phyloP scores from a whole-genome alignment of 2,113 vertebrate genomes.

The Melanostigma gelatinosum region DNA sequence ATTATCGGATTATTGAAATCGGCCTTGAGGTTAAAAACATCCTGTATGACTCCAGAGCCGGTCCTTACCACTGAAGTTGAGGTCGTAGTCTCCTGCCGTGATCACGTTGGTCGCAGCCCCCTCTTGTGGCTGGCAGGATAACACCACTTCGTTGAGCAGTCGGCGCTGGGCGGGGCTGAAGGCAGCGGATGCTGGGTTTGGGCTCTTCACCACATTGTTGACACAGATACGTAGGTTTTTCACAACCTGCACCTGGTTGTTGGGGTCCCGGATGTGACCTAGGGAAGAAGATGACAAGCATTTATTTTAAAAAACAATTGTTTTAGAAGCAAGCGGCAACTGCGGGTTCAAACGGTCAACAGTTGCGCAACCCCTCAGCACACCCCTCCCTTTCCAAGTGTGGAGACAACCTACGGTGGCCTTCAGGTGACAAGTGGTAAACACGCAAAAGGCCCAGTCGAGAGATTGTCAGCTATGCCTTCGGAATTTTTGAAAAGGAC shows the following conservation, averaged over 20 bases:
- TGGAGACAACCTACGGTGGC: no score
- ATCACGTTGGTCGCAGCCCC: slow-evolving; percentile 89
- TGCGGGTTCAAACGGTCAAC: not conserved
- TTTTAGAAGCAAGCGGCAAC: not conserved
- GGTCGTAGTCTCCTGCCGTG: slow-evolving; percentile 94
- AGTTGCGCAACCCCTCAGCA: not conserved
- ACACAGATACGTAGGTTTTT: slow-evolving; percentile 95
- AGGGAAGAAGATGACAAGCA: slow-evolving; percentile 26
- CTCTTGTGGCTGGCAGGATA: slow-evolving; percentile 92
- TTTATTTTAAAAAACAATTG: not conserved
- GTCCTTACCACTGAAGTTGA: slow-evolving; percentile 94
- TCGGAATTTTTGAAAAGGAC: not conserved
- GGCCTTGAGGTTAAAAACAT: no score
- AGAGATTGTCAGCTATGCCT: no score
- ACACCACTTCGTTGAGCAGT: slow-evolving; percentile 89
- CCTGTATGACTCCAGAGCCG: not conserved
- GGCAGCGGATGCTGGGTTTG: slow-evolving; percentile 79
- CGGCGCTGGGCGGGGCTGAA: slow-evolving; percentile 77
- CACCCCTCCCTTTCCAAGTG: no score
- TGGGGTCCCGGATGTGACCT: slow-evolving; percentile 96
- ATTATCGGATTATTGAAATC: not conserved
- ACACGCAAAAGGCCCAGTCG: no score
- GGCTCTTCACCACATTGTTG: slow-evolving; percentile 88
- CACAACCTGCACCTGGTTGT: slow-evolving; percentile 95
- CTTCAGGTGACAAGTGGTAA: no score